Evolutionary conservation across 53 echinoderm and acorn worm species (phyloP).

Genomic region (Glandiceps talaboti): DNA sequence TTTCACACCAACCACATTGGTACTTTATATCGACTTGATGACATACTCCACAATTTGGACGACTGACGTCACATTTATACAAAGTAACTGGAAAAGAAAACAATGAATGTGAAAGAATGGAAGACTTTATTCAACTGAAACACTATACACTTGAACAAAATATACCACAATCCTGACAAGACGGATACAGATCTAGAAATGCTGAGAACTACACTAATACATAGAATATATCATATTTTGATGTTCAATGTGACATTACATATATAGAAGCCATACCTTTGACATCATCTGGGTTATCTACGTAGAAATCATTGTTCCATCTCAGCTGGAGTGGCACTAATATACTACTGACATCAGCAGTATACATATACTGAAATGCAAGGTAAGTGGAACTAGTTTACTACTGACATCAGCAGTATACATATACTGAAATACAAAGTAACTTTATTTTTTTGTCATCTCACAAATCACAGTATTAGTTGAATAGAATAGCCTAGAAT

Average conservation of each 20-base stretch:
- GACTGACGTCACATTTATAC: slow-evolving; percentile 62
- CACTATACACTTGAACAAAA: no score
- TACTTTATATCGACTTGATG: slow-evolving; percentile 48
- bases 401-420: background rate
- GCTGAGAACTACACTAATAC: no score
- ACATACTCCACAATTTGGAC: slow-evolving; percentile 76
- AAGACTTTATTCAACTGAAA: background rate
- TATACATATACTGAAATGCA: background rate
- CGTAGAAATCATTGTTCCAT: slow-evolving; percentile 10
- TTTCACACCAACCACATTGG: slow-evolving; percentile 81
- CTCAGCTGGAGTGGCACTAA: background rate
- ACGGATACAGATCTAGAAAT: no score
- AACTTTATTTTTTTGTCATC: background rate
- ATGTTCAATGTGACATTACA: background rate
- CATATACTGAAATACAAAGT: background rate
- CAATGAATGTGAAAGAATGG: no score
- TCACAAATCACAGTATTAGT: background rate
- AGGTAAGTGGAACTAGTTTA: no score
- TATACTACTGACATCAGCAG: background rate
- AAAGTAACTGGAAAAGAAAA: slow-evolving; percentile 40
- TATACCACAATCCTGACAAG: no score
- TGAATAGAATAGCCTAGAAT: no score
- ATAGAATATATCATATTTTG: no score
- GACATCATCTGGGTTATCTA: slow-evolving; percentile 28
- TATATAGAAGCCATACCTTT: background rate